Percentiles rank a stretch among this genome's conserved stretches.
Evolutionary conservation across 2,797 vertebrate genomes (phyloP).

Genomic region (Chelidonichthys spinosus): DNA sequence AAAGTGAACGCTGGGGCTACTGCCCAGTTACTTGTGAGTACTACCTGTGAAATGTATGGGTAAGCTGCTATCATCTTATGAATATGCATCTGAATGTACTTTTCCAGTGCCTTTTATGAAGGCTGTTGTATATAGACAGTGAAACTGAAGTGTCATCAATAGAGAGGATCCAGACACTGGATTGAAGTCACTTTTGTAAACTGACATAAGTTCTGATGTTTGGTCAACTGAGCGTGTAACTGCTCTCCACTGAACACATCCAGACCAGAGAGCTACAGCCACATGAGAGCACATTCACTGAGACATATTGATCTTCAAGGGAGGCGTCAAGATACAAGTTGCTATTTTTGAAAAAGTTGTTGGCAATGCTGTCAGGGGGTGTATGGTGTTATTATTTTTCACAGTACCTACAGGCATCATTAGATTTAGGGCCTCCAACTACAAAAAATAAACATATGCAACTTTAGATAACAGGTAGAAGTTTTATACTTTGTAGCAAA

Average conservation of each 20-base stretch:
- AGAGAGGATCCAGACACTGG: background rate
- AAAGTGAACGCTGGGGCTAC: constrained; percentile 86
- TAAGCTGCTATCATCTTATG: background rate
- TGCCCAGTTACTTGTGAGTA: constrained; percentile 89
- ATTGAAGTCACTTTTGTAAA: background rate
- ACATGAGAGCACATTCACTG: background rate
- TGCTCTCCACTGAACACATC: background rate
- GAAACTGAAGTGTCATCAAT: background rate
- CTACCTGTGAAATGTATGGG: background rate
- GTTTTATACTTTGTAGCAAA: background rate
- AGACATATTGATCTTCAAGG: background rate
- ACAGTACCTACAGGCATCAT: background rate
- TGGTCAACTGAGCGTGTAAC: background rate
- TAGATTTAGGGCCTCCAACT: background rate
- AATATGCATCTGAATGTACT: background rate
- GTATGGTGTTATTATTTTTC: background rate
- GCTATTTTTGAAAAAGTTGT: background rate
- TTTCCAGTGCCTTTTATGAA: background rate
- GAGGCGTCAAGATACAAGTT: background rate
- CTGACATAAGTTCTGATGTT: background rate
- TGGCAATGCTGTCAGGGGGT: background rate
- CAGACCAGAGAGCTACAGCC: no score
- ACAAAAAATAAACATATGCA: background rate
- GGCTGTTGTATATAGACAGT: background rate
- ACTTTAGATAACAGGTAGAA: background rate